These are phyloP conservation scores for Myotis vivesi DNA, from an alignment of 2,797 vertebrate genomes.

Conservation along the genomic window DNA sequence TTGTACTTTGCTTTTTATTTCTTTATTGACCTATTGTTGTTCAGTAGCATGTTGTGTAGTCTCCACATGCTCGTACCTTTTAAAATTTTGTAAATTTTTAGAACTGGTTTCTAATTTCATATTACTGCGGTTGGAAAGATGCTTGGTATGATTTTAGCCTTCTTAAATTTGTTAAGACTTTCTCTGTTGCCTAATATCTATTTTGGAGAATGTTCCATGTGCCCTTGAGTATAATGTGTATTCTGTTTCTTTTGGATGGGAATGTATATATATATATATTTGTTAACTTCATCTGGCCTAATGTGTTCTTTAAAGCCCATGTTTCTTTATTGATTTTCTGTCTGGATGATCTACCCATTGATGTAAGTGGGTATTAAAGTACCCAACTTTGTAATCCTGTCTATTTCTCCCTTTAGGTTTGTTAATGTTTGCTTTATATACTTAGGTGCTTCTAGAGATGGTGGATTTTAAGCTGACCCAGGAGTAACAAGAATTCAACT, in stretches of 20 bases:
- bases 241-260: neutral
- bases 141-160: neutral
- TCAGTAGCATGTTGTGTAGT: neutral
- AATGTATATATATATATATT: neutral
- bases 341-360: neutral
- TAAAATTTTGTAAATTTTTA: neutral
- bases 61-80: neutral
- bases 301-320: neutral
- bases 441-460: neutral
- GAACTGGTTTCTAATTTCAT: neutral
- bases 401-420: neutral
- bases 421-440: neutral
- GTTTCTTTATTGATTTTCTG: neutral
- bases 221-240: neutral
- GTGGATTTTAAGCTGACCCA: neutral
- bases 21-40: neutral
- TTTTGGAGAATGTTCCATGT: neutral
- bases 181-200: neutral
- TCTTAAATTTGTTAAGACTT: neutral
- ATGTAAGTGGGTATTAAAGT: neutral
- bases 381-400: neutral
- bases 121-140: neutral
- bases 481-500: neutral
- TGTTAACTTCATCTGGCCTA: neutral
- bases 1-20: neutral